Evolutionary conservation across 2,113 vertebrate genomes (phyloP).

Genomic region (Eptesicus fuscus): DNA sequence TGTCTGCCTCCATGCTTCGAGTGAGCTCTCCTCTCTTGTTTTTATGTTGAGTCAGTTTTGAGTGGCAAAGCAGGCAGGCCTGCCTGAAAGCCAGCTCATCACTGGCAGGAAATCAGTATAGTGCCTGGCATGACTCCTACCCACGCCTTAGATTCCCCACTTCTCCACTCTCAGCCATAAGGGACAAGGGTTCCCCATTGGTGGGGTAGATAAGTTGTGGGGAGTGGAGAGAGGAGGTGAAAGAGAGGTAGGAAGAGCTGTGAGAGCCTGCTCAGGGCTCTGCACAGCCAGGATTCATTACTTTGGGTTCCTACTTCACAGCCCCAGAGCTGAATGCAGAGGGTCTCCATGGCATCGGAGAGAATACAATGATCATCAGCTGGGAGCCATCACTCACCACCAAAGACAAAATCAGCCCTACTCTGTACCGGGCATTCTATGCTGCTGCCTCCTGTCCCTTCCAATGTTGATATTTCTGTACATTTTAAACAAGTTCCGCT

Average conservation of each 20-base stretch:
- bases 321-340: neutral
- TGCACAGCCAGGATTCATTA: neutral
- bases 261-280: neutral
- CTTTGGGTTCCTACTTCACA: neutral
- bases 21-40: neutral
- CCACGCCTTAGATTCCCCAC: neutral
- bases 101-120: neutral
- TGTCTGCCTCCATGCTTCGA: neutral
- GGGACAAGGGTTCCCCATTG: neutral
- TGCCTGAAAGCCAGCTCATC: neutral
- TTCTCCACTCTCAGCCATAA: neutral
- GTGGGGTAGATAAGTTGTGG: neutral
- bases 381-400: neutral
- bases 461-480: neutral
- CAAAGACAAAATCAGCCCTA: neutral
- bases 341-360: neutral
- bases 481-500: neutral
- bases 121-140: neutral
- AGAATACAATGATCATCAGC: neutral
- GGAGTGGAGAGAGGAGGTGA: neutral
- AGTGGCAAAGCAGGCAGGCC: neutral
- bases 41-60: neutral
- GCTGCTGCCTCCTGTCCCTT: rapidly evolving
- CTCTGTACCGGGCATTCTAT: neutral
- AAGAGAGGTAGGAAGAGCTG: neutral